Evolutionary conservation across 2,888 invertebrate species (phyloP).

Genomic region (Nyleta sp.): DNA sequence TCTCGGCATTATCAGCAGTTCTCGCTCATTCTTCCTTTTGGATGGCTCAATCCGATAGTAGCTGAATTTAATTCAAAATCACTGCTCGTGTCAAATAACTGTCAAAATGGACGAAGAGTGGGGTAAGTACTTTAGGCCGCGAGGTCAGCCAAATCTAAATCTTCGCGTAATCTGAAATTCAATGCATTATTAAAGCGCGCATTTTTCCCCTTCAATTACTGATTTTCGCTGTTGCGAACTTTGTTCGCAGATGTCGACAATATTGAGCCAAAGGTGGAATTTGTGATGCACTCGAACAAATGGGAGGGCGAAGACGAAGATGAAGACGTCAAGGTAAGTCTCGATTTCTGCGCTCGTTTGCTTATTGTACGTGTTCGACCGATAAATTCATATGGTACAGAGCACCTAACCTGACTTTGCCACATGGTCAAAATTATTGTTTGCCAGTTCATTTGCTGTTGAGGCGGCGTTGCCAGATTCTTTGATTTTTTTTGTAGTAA

Average conservation of each 20-base stretch:
- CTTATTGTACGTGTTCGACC: too few relatives aligned
- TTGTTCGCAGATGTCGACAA: conserved; percentile 82
- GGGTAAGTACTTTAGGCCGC: conserved; percentile 87
- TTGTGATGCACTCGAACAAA: conserved; percentile 87
- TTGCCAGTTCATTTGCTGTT: not conserved
- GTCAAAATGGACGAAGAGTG: conserved; percentile 87
- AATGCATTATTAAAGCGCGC: conserved; percentile 5
- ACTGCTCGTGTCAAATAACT: conserved; percentile 29
- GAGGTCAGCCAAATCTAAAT: too few relatives aligned
- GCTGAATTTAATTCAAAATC: conserved; percentile 30
- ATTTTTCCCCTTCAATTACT: conserved; percentile 12
- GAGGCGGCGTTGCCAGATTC: conserved; percentile 8
- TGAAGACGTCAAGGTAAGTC: conserved; percentile 90
- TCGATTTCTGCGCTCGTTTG: too few relatives aligned
- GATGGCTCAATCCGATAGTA: conserved; percentile 28
- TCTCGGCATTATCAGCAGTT: conserved; percentile 20
- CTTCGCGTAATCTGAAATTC: too few relatives aligned
- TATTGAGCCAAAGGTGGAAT: conserved; percentile 87
- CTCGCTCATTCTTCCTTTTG: conserved; percentile 34
- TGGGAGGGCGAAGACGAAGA: conserved; percentile 96
- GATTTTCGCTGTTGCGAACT: conserved; percentile 11
- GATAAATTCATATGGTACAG: not conserved
- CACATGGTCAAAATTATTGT: conserved; percentile 70
- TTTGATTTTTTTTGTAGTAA: not conserved
- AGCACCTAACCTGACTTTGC: conserved; percentile 71